Base-by-base conservation (phyloP, 2,113 vertebrate genomes). In the Cnemophilus loriae region DNA sequence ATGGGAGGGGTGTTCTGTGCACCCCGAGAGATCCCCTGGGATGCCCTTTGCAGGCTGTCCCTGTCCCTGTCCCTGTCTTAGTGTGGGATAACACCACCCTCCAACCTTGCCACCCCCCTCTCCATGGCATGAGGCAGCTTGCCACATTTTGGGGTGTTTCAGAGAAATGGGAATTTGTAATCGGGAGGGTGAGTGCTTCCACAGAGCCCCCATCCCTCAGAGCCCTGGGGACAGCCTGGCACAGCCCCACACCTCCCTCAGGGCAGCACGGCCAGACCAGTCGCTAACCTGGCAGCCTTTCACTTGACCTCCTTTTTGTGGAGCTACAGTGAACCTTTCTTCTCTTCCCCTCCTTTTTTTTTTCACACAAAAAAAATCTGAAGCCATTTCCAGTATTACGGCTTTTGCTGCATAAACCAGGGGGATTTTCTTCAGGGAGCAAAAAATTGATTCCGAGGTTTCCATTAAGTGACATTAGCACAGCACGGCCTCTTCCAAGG, bases 391-490 rank as follows among this genome's bases (percentile, higher is more conserved):
- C 96, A 97, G 95, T 89, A 92, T 97, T 97, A 97, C 85, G 96
- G 97, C 95, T 83, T 96, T 79, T 39, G 93, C 93, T 70, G 90
- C 95, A 91, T 92, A 95, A 98, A 97, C 94, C 57, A 6, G 91
- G 95, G 97, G 97, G 95, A 95, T 97, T 98, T 97, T 97, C 96
- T 97, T 97, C 88, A 84, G 97, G 97, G 96, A 97, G 96, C 42
- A 92, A 97, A 94, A 94, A 96, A 98, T 96, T 97, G 98, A 96
- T 95, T 97, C 90, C 1, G 46, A 97, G 96, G 98, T 97, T 97
- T 96, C 97, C 98, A 98, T 97, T 97, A 97, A 97, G 96, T 91
- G 96, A 77, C 96, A 97, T 98, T 97, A 98, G 96, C 98, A 95
- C 98, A 98, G 98, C 97, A 97, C 7, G 90, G 87, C 75, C 86